These are phyloP conservation scores for Pyrgus malvae DNA, from an alignment of 2,888 invertebrate genomes.

Conservation along the genomic window DNA sequence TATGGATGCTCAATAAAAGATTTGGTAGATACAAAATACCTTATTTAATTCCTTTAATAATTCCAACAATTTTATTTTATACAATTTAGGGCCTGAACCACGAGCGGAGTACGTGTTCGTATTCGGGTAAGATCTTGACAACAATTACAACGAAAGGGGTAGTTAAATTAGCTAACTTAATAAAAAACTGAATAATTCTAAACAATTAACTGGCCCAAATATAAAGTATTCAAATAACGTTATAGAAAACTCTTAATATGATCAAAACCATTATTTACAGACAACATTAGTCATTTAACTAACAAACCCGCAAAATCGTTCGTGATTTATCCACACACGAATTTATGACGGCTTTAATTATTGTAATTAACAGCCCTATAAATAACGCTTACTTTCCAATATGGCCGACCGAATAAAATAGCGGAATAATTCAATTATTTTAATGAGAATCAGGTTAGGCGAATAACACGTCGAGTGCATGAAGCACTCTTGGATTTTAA, in stretches of 20 bases:
- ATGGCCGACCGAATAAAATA: conserved; percentile 7
- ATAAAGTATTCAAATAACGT: neutral
- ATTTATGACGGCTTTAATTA: conserved; percentile 28
- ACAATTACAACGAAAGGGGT: too few species aligned
- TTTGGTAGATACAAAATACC: too few species aligned
- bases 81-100: too few species aligned
- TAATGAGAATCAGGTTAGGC: conserved; percentile 20
- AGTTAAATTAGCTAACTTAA: too few species aligned
- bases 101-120: too few species aligned
- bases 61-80: too few species aligned
- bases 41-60: too few species aligned
- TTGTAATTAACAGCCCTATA: conserved; percentile 24
- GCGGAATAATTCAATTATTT: conserved; percentile 22
- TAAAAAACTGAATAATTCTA: too few species aligned
- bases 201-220: neutral
- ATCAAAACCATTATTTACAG: conserved; percentile 18
- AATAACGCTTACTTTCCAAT: conserved; percentile 24
- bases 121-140: too few species aligned
- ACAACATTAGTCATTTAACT: conserved; percentile 25
- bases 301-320: conserved; percentile 25
- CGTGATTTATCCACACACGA: conserved; percentile 23
- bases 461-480: conserved; percentile 12
- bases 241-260: too few species aligned
- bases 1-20: too few species aligned
- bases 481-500: too few species aligned